phyloP scores from a whole-genome alignment of 2,113 vertebrate genomes.

The Rafetus swinhoei region DNA sequence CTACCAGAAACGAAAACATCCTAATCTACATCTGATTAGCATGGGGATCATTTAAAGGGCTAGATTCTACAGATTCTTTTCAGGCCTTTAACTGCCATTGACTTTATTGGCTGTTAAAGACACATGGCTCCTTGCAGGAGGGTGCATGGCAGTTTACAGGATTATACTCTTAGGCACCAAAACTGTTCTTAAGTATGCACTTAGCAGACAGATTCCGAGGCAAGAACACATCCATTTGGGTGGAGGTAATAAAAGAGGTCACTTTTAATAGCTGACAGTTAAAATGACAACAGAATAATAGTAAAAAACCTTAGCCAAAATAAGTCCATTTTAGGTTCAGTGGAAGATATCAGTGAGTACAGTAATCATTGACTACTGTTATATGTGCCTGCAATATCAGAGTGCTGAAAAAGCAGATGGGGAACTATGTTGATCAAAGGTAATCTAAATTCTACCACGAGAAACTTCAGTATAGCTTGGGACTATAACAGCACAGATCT shows the following conservation, averaged over 20 bases:
- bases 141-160: background rate
- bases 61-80: background rate
- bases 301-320: background rate
- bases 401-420: conserved; percentile 12
- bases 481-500: background rate
- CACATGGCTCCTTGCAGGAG: background rate
- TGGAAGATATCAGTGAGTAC: background rate
- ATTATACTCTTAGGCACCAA: background rate
- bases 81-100: conserved; percentile 42
- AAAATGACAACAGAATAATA: background rate
- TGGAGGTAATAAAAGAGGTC: background rate
- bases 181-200: background rate
- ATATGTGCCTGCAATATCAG: background rate
- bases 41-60: background rate
- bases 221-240: background rate
- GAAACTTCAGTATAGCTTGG: background rate
- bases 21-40: conserved; percentile 55
- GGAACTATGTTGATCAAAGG: background rate
- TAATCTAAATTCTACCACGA: background rate
- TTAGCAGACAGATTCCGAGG: background rate
- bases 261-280: background rate
- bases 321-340: background rate
- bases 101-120: background rate
- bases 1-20: conserved; percentile 34
- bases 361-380: background rate